Evolutionary conservation across 2,797 vertebrate species (phyloP).

Genomic region (Parauchenoglanis punctatus): DNA sequence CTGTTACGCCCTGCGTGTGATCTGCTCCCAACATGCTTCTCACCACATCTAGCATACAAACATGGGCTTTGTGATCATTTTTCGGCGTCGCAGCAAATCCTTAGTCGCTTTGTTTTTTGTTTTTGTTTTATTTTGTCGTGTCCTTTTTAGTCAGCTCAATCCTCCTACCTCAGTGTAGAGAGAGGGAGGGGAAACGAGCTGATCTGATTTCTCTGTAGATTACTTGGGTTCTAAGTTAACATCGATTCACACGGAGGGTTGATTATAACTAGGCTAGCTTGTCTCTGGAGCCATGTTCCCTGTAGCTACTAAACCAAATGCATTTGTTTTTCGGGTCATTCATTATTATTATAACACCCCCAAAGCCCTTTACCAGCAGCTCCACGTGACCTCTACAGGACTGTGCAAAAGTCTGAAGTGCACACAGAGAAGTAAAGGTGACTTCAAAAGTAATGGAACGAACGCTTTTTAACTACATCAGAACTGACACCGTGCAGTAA

Average conservation of each 20-base stretch:
- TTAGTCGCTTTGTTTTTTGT: neutral
- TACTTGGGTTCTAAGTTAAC: conserved; percentile 40
- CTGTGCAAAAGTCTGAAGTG: too few species aligned
- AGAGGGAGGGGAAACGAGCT: neutral
- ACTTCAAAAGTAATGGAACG: too few species aligned
- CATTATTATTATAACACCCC: neutral
- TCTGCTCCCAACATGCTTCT: conserved; percentile 39
- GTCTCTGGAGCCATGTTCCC: conserved; percentile 34
- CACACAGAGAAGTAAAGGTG: too few species aligned
- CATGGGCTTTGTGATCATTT: conserved; percentile 31
- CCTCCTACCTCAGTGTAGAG: conserved; percentile 12
- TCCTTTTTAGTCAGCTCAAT: conserved; percentile 19
- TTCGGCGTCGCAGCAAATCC: conserved; percentile 29
- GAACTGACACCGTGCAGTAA: too few species aligned
- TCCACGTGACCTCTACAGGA: neutral
- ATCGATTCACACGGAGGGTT: conserved; percentile 27
- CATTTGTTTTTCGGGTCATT: neutral
- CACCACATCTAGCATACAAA: conserved; percentile 30
- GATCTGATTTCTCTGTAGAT: conserved; percentile 23
- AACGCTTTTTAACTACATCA: too few species aligned
- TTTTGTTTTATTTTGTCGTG: neutral
- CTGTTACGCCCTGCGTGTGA: conserved; percentile 58
- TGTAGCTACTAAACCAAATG: neutral
- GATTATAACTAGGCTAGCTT: conserved; percentile 39
- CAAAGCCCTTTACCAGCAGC: neutral